Percentiles rank a stretch among this genome's conserved stretches.
phyloP scores from a whole-genome alignment of 2,888 invertebrate species.

The Melanargia galathea region DNA sequence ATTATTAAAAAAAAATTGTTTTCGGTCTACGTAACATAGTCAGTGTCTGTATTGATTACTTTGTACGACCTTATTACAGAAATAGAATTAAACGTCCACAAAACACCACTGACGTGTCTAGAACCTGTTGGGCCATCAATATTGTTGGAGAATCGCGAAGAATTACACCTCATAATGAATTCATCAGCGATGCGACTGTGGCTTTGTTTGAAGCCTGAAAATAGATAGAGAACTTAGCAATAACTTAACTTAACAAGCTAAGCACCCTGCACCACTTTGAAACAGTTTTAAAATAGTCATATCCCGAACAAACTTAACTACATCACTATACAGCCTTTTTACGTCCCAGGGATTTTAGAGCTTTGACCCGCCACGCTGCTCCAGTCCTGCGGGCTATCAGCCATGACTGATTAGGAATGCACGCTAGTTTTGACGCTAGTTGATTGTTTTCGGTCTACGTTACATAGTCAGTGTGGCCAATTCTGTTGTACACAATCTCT shows the following conservation, averaged over 20 bases:
- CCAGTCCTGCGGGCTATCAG: too few relatives aligned
- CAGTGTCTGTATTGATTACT: constrained; percentile 15
- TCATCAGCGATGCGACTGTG: neutral
- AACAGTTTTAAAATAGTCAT: neutral
- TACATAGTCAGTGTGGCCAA: too few relatives aligned
- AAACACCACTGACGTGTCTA: constrained; percentile 4
- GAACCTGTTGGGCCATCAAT: neutral
- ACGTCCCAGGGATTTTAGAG: too few relatives aligned
- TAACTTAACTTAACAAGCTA: too few relatives aligned
- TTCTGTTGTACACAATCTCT: too few relatives aligned
- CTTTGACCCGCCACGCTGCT: too few relatives aligned
- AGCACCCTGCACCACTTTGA: neutral
- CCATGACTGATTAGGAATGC: too few relatives aligned
- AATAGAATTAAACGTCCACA: constrained; percentile 3
- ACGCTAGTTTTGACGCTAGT: too few relatives aligned
- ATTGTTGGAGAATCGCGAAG: neutral
- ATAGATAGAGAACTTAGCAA: neutral
- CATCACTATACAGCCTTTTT: too few relatives aligned
- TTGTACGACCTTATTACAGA: neutral
- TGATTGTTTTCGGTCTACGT: too few relatives aligned
- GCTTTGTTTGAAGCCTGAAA: neutral
- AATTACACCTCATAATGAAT: constrained; percentile 6
- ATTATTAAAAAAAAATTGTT: too few relatives aligned
- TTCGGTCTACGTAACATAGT: too few relatives aligned
- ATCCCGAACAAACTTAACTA: neutral